These are phyloP conservation scores for Halcyon badia DNA, from an alignment of 2,797 vertebrate genomes.

Conservation along the genomic window DNA sequence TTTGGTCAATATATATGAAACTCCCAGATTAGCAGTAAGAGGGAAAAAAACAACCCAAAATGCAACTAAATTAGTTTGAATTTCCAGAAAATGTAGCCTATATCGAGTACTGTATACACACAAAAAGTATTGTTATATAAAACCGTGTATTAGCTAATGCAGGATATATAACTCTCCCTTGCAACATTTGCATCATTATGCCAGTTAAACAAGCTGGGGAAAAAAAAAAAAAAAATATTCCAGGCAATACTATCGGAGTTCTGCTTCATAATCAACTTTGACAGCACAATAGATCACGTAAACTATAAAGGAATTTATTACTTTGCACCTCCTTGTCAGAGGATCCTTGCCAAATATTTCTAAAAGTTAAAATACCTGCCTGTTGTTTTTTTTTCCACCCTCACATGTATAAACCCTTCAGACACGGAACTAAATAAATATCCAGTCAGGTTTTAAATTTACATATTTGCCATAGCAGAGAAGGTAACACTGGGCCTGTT, in stretches of 20 bases:
- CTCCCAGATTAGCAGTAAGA: background rate
- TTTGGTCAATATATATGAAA: background rate
- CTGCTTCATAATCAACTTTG: background rate
- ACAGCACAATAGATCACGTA: background rate
- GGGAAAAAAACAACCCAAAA: background rate
- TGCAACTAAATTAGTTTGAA: background rate
- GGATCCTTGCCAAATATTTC: background rate
- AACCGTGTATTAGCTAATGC: background rate
- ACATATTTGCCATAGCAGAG: conserved; percentile 5
- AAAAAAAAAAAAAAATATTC: background rate
- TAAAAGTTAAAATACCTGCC: background rate
- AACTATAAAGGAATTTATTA: background rate
- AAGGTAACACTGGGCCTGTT: conserved; percentile 11
- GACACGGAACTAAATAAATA: background rate
- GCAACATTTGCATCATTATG: background rate
- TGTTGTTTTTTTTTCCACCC: too few species aligned
- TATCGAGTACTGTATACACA: background rate
- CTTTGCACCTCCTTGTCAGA: background rate
- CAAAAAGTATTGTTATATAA: background rate
- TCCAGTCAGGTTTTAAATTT: conserved; percentile 25
- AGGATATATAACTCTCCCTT: background rate
- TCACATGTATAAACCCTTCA: background rate
- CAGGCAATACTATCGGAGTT: background rate
- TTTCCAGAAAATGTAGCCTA: background rate
- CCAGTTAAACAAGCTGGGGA: background rate